Base-by-base conservation (phyloP, 2,797 vertebrate species). In the Danionella dracula region DNA sequence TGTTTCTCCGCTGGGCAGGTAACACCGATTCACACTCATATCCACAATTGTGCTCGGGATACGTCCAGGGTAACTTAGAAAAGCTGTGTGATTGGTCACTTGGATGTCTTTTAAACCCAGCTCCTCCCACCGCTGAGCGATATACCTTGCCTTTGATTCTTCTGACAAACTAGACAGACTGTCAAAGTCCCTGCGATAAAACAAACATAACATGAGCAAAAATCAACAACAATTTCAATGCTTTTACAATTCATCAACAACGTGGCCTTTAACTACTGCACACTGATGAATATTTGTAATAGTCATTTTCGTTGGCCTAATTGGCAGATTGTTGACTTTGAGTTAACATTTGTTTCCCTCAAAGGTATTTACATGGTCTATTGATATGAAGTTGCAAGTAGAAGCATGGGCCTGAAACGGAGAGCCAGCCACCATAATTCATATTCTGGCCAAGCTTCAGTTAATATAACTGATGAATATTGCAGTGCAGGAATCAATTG, bases 1-100 rank as follows among this genome's bases (percentile, higher is more conserved):
- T 1, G 68, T 82, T 1, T 78, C 87, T 66, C 94, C 93, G n/a
- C 77, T 88, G 7, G 94, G 90, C 76, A 92, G 86, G 85, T 93
- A 96, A 77, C 96, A 98, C 21, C 90, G 88, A 15, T 85, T 79
- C 0, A 76, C 89, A 38, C 59, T 81, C 37, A 78, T 75, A 81
- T 95, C 88, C 8, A 86, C 91, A 56, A 97, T 83, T 59, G 87
- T 93, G 84, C 89, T 93, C 55, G 92, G 88, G 40, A 83, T 83
- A 42, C 89, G 79, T 60, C 91, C 88, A 0, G 94, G 93, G 13
- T 92, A 83, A 76, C 85, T 92, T 66, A 97, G 86, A 68, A 96
- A 83, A 66, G 93, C 92, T 0, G 90, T 92, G 74, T 94, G 93
- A 90, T 94, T 96, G 76, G 90, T 84, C 69, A 94, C 76, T 59